Base-by-base conservation (phyloP, 1,140 invertebrate species). In the Probaryconus sp. region DNA sequence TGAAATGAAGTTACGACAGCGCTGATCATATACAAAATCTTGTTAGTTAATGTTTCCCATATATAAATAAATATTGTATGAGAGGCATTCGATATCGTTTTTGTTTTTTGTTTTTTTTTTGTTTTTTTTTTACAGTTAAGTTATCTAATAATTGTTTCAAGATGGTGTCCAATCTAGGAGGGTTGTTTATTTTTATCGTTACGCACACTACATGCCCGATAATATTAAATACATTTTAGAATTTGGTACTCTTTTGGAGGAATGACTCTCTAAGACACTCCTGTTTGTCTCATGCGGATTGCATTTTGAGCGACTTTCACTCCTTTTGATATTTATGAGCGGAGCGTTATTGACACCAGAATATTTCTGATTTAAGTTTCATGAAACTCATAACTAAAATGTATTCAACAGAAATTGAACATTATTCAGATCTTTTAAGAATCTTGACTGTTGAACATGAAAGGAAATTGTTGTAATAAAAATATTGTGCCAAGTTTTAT, bases 201-300 rank as follows among this genome's bases (percentile, higher is more conserved):
- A 77, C 70, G 69, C 73, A 77, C 78, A 73, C 84, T 86, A 85
- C 77, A 84, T 81, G 83, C 81, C 76, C 81, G 76, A 78, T 79
- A 79, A 78, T 80, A 81, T 83, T 84, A 83, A 84, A 85, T 85
- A 84, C 76, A 83, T 85, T 84, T 86, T 86, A 86, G 84, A 86
- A 86, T 86, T 86, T 86, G 83, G 81, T 86, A 86, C 84, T 86
- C 82, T 84, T 78, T 28, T 55, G 56, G 45, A 61, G 65, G 78
- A 83, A 81, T 68, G 56, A 68, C 71, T 38, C 6, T n/a, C 48
- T 20, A 47, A 5, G 56, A 40, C 67, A 70, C 18, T 42, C 48
- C 55, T 17, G 14, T 53, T 53, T 61, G 30, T 68, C 16, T 53
- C 42, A 53, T 69, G 58, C 40, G 53, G 51, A 63, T 61, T 55